Evolutionary conservation across 2,797 vertebrate species (phyloP).

Genomic region (Gallirallus australis): DNA sequence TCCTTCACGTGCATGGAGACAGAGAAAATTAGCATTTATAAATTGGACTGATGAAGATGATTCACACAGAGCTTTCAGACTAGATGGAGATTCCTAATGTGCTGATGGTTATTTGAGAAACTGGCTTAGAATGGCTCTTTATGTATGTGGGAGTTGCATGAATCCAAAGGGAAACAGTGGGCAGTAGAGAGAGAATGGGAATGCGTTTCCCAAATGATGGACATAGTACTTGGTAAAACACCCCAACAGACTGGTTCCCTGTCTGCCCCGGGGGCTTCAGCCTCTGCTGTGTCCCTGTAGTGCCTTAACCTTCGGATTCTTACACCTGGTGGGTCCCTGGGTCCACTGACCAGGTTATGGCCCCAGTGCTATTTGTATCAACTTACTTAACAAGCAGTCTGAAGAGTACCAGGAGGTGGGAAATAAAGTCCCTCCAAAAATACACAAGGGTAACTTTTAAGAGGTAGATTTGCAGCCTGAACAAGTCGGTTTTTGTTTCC

Average conservation of each 20-base stretch:
- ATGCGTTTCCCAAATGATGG: neutral
- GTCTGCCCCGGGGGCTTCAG: neutral
- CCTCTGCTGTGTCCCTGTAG: neutral
- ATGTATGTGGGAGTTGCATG: neutral
- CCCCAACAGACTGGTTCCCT: neutral
- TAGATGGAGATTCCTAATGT: neutral
- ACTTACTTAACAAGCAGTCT: slow-evolving; percentile 16
- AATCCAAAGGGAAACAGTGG: neutral
- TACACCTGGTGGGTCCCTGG: neutral
- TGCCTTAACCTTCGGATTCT: neutral
- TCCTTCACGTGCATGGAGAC: neutral
- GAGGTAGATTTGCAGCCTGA: neutral
- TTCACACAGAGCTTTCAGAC: neutral
- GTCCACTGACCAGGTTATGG: neutral
- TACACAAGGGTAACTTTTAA: neutral
- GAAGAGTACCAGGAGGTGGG: slow-evolving; percentile 16
- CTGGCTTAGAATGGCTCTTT: neutral
- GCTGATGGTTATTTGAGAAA: neutral
- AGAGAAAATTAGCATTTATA: neutral
- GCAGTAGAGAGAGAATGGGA: neutral
- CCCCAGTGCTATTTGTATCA: slow-evolving; percentile 2
- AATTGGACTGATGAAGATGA: neutral
- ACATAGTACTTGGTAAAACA: slow-evolving; percentile 6
- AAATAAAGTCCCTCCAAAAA: slow-evolving; percentile 34
- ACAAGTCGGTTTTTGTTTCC: neutral